A percentile compares a stretch with the other conserved stretches of the same genome.
phyloP scores from a whole-genome alignment of 2,113 vertebrate genomes.

The Herpetotheres cachinnans region DNA sequence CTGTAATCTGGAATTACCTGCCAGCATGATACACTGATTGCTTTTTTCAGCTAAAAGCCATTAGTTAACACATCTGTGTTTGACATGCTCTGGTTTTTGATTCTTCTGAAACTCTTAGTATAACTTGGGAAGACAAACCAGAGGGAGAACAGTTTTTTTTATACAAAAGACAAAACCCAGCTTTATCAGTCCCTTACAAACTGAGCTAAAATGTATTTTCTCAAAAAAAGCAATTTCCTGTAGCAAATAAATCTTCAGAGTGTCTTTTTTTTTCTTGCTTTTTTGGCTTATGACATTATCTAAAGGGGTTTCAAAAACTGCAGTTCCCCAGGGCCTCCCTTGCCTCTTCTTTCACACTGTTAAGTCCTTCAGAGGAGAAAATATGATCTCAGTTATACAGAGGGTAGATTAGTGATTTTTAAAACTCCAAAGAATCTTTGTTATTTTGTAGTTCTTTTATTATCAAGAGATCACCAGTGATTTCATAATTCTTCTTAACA shows the following conservation, averaged over 20 bases:
- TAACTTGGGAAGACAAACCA: not conserved
- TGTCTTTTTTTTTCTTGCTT: not conserved
- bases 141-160: not conserved
- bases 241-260: not conserved
- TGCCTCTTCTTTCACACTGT: not conserved
- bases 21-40: not conserved
- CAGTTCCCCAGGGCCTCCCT: not conserved
- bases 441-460: not conserved
- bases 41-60: not conserved
- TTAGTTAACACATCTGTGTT: not conserved
- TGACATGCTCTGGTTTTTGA: not conserved
- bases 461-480: not conserved
- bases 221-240: slow-evolving; percentile 1
- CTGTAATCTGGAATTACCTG: not conserved
- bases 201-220: not conserved
- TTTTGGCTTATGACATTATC: slow-evolving; percentile 25
- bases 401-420: not conserved
- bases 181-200: slow-evolving; percentile 26
- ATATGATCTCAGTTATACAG: not conserved
- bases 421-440: not conserved
- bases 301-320: not conserved
- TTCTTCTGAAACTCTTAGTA: not conserved
- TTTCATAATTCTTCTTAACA: not conserved
- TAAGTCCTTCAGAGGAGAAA: not conserved
- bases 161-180: not conserved